Evolutionary conservation across 2,888 invertebrate species (phyloP), one percentile per base, ranked within the genome.

Genomic region (Aleiodes alternator): DNA sequence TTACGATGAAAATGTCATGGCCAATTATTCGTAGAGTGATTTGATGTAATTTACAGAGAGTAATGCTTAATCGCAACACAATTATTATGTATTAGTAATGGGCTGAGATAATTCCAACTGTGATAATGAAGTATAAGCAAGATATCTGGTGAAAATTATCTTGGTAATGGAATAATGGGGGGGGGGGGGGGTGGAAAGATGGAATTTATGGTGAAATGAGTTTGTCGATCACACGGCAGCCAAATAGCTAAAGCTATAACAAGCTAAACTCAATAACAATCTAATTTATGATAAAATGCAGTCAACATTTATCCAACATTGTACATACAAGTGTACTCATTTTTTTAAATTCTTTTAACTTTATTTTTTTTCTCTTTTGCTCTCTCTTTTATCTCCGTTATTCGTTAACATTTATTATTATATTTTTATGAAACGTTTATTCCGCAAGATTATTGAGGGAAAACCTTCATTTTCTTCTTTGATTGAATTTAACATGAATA

Each of bases 191-290:
- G 50, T 50, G 11, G n/a, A 23, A 23, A 50, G n/a, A 51, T 51
- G 2, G 51, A n/a, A n/a, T 51, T n/a, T 14, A 34, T 34, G 59
- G n/a, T 34, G 59, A 59, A 14, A 38, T 29, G 4, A 76, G 80
- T 81, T 80, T 79, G 77, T 75, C 76, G 75, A 78, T 76, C 73
- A 71, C 70, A 66, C 78, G 80, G 76, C 79, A 72, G 76, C 76
- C 77, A 76, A 81, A 80, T 77, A 80, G 79, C 80, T 81, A 81
- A 38, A 79, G 72, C 76, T 81, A 80, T 75, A 78, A 79, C 76
- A 77, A 80, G 77, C 79, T 81, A 77, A 79, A 81, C 78, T 80
- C 73, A 79, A 81, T 80, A 81, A 80, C 80, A 78, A 79, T 75
- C 66, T 80, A 78, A 76, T 78, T 78, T 78, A 78, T 71, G 73